Percentiles rank a stretch among this genome's conserved stretches.
These are phyloP conservation scores for Drosophila ficusphila DNA, from an alignment of 1,140 invertebrate genomes.

Conservation along the genomic window DNA sequence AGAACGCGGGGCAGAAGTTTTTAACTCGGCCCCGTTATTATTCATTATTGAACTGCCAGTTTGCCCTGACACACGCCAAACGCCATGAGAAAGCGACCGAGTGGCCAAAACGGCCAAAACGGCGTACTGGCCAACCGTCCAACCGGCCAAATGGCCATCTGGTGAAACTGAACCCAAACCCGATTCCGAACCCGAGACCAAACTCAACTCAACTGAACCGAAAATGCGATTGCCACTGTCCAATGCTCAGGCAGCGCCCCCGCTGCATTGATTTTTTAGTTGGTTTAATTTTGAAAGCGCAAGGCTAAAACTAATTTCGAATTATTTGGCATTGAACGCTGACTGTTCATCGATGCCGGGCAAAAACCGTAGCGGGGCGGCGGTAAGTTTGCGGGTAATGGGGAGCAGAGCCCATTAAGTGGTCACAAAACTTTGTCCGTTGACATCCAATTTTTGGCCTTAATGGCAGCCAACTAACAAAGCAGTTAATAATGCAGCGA, in stretches of 20 bases:
- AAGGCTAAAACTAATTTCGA: conserved; percentile 79
- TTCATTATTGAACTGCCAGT: conserved; percentile 82
- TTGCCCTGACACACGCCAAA: conserved; percentile 76
- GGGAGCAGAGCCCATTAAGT: conserved; percentile 56
- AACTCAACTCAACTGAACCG: conserved; percentile 44
- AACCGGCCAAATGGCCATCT: conserved; percentile 20
- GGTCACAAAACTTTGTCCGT: conserved; percentile 57
- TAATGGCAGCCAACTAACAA: conserved; percentile 41
- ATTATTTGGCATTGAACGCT: conserved; percentile 71
- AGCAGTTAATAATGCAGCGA: conserved; percentile 48
- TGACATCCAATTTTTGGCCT: conserved; percentile 54
- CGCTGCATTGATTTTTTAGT: conserved; percentile 56
- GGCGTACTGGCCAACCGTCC: conserved; percentile 21
- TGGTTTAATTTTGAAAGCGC: conserved; percentile 71
- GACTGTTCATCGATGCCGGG: neutral
- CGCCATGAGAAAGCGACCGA: conserved; percentile 50
- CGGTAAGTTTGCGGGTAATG: neutral
- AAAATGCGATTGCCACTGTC: conserved; percentile 49
- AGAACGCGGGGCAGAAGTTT: conserved; percentile 53
- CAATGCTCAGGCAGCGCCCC: neutral
- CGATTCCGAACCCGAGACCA: conserved; percentile 9
- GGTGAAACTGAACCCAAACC: conserved; percentile 12
- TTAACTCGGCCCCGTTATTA: conserved; percentile 76
- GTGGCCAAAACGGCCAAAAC: conserved; percentile 18
- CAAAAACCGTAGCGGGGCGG: neutral